Conservation (phyloP, 2,113 vertebrate species). For the Sphaerodactylus townsendi region DNA sequence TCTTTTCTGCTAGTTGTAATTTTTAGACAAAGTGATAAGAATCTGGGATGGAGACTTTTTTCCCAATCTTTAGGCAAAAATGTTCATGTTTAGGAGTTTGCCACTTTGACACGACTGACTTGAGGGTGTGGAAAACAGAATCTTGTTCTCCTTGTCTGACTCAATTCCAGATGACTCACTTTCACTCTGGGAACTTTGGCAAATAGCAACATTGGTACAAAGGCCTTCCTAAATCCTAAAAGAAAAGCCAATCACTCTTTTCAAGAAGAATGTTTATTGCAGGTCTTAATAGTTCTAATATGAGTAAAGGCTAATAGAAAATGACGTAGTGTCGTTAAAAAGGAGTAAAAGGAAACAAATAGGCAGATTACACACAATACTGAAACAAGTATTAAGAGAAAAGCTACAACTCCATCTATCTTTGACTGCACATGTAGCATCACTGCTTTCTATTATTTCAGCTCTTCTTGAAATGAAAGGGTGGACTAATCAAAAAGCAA, state of each 20-base stretch:
- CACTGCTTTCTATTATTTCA: constrained; percentile 45
- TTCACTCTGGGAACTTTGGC: not conserved
- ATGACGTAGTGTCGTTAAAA: constrained; percentile 56
- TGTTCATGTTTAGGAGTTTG: no score
- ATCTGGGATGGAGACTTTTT: no score
- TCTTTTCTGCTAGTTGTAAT: no score
- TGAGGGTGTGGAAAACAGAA: not conserved
- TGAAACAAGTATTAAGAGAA: constrained; percentile 54
- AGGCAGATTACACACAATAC: constrained; percentile 58
- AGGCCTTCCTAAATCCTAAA: constrained; percentile 2
- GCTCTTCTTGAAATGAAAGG: constrained; percentile 39
- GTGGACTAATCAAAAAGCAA: constrained; percentile 38
- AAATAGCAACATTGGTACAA: not conserved
- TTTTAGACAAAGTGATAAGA: no score
- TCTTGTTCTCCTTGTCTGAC: not conserved
- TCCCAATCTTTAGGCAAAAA: no score
- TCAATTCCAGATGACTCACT: not conserved
- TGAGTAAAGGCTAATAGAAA: constrained; percentile 74
- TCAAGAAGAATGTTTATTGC: constrained; percentile 79
- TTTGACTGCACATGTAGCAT: constrained; percentile 43
- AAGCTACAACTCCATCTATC: constrained; percentile 41
- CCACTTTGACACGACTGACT: not conserved
- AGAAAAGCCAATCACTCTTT: constrained; percentile 37
- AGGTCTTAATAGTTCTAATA: constrained; percentile 73
- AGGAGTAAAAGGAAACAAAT: constrained; percentile 56